Base-by-base conservation (phyloP, 2,113 vertebrate species). In the Podarcis muralis region DNA sequence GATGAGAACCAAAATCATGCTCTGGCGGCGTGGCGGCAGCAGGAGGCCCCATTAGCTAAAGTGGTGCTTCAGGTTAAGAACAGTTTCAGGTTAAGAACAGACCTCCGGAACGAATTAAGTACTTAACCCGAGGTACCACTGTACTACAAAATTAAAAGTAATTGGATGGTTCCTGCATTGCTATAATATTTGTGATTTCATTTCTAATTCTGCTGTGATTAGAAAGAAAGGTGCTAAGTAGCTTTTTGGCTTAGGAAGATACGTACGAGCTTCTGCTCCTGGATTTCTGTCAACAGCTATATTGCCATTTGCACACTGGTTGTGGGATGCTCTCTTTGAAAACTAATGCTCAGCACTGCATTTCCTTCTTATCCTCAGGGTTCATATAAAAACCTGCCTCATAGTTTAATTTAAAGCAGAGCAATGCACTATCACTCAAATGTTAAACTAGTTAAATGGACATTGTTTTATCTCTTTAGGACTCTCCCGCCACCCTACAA, bases 261-360 rank as follows among this genome's bases (percentile, higher is more conserved):
- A 93, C 66, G 13, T 76, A 87, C 79, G 94, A 94, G 93, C 88
- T 95, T 95, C 94, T 92, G 71, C 91, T 95, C 40, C 40, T 92
- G 95, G 91, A 84, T 90, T 94, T 88, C 2, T 3, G 93, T 92
- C 90, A 95, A 37, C 30, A 53, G 90, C 92, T 95, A 92, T 94
- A 93, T 74, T 87, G 71, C 80, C 71, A 81, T 85, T 96, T 89
- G 83, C 85, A 95, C 74, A 86, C 95, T 91, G 90, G 92, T 96
- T 94, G 91, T 91, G 93, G 48, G 95, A 96, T 94, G 87, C 83
- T 96, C 94, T 94, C 92, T 94, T 89, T 91, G 90, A 93, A 96
- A 97, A 76, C 23, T 93, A 96, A 96, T 96, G 94, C 95, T 94
- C 94, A 95, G 86, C 94, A 92, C 92, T 96, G 91, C 93, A 93